Evolutionary conservation across 2,797 vertebrate genomes (phyloP).

Genomic region (Pithecia hirsuta): DNA sequence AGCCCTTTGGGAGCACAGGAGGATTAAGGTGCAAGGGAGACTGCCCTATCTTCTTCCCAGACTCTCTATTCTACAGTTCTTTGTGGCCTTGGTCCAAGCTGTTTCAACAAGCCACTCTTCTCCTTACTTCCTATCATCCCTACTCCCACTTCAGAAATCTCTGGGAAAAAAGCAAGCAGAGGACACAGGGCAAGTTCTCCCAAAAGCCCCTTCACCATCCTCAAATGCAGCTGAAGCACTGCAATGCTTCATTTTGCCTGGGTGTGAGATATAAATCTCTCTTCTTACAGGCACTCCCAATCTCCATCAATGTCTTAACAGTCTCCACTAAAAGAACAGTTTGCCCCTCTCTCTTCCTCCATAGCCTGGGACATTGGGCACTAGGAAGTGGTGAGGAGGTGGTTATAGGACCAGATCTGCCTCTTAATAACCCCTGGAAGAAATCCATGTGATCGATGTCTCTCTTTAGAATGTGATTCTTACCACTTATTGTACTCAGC

Average conservation of each 20-base stretch:
- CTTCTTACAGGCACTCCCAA: not conserved
- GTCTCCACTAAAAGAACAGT: not conserved
- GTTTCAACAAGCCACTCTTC: not conserved
- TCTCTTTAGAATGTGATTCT: not conserved
- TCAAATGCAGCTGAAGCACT: not conserved
- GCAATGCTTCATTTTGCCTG: not conserved
- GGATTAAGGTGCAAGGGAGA: not conserved
- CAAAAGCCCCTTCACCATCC: not conserved
- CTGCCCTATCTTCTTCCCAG: not conserved
- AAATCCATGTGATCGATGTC: not conserved
- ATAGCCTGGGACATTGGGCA: accelerated
- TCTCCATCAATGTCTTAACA: not conserved
- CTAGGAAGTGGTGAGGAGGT: not conserved
- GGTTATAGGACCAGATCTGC: not conserved
- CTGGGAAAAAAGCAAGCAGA: not conserved
- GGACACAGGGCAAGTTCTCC: not conserved
- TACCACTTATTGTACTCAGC: not conserved
- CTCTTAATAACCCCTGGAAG: not conserved
- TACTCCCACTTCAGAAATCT: not conserved
- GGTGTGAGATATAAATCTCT: not conserved
- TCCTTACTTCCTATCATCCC: not conserved
- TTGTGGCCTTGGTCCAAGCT: not conserved
- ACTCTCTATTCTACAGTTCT: not conserved
- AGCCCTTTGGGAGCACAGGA: not conserved
- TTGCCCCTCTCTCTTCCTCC: not conserved